phyloP scores from a whole-genome alignment of 2,113 vertebrate species.

The Apistogramma diplotaenia region DNA sequence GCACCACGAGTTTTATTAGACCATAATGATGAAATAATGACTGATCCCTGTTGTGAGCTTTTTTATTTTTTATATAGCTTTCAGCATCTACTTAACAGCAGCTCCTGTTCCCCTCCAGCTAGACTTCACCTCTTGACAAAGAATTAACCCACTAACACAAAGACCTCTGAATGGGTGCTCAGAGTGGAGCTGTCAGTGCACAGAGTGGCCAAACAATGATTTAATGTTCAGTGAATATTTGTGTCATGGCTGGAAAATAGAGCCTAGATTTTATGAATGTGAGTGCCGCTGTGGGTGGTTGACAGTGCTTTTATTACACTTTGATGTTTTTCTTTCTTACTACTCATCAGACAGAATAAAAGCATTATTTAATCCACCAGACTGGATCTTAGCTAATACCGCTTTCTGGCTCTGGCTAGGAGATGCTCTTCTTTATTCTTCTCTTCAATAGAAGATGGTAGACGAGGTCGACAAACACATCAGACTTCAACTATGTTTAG shows the following conservation, averaged over 20 bases:
- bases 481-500: constrained; percentile 24
- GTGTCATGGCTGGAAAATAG: constrained; percentile 20
- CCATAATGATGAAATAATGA: background rate
- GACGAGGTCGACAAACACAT: constrained; percentile 31
- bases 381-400: background rate
- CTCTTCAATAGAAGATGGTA: constrained; percentile 5
- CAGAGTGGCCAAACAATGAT: background rate
- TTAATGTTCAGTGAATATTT: constrained; percentile 47
- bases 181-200: background rate
- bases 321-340: background rate
- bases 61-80: background rate
- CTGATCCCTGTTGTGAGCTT: background rate
- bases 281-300: background rate
- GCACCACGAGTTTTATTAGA: background rate
- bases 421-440: background rate
- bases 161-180: background rate
- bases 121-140: background rate
- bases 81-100: background rate
- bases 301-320: background rate
- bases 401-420: background rate
- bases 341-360: background rate
- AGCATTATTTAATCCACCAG: background rate
- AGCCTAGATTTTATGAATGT: background rate
- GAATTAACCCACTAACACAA: constrained; percentile 6
- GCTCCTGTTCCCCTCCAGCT: background rate